These are phyloP conservation scores for Lutjanus campechanus DNA, from an alignment of 2,797 vertebrate species.

Conservation along the genomic window DNA sequence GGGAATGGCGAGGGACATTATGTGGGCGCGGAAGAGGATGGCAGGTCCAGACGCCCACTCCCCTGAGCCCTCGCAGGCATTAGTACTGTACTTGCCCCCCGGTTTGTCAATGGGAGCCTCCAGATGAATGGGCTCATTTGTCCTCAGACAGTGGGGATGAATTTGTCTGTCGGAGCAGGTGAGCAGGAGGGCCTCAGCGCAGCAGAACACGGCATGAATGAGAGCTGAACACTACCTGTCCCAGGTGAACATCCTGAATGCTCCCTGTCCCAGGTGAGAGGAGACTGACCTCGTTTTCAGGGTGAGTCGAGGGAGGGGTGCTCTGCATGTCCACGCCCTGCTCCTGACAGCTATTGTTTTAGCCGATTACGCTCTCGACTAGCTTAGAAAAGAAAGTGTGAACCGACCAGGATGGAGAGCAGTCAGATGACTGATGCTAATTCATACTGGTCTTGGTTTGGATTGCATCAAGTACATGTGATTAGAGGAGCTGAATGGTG, in stretches of 20 bases:
- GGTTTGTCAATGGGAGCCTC: conserved; percentile 82
- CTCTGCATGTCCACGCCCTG: conserved; percentile 67
- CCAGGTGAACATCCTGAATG: conserved; percentile 83
- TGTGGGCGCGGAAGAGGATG: conserved; percentile 83
- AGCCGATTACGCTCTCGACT: conserved; percentile 30
- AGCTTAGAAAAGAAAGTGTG: conserved; percentile 22
- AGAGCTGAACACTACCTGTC: conserved; percentile 80
- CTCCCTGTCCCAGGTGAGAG: conserved; percentile 80
- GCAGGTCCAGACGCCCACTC: conserved; percentile 85
- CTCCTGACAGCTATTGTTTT: conserved; percentile 45
- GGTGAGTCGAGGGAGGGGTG: conserved; percentile 63
- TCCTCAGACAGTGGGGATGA: conserved; percentile 86
- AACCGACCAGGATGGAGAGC: conserved; percentile 25
- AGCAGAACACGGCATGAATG: conserved; percentile 71
- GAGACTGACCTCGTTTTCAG: conserved; percentile 82
- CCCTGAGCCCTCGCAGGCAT: conserved; percentile 83
- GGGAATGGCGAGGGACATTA: conserved; percentile 77
- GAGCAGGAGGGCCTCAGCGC: conserved; percentile 80
- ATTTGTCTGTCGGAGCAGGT: conserved; percentile 84
- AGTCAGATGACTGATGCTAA: conserved; percentile 42
- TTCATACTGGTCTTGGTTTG: conserved; percentile 35
- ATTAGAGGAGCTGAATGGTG: conserved; percentile 34
- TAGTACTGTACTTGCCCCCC: conserved; percentile 80
- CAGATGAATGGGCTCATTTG: conserved; percentile 86
- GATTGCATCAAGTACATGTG: conserved; percentile 34